Evolutionary conservation across 2,113 vertebrate genomes (phyloP).

Genomic region (Crypturellus undulatus): DNA sequence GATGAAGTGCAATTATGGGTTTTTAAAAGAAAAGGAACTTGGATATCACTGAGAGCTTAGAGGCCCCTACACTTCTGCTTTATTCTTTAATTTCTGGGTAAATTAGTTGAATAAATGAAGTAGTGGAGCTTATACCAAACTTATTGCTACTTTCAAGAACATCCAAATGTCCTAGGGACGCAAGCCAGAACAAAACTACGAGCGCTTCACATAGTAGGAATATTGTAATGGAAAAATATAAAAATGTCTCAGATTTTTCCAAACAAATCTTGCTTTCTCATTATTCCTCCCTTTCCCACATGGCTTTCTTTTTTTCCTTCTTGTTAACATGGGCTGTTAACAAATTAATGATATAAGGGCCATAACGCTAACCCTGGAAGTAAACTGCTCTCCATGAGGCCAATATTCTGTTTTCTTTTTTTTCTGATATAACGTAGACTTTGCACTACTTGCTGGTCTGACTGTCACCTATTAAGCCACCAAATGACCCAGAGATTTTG

Average conservation of each 20-base stretch:
- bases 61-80: background rate
- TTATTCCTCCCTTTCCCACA: background rate
- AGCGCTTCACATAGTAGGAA: background rate
- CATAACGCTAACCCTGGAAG: background rate
- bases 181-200: background rate
- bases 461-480: background rate
- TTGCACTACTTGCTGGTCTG: background rate
- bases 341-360: background rate
- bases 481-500: background rate
- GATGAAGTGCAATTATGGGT: fast-evolving
- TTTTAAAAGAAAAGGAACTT: background rate
- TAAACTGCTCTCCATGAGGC: background rate
- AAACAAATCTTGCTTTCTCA: fast-evolving
- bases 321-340: background rate
- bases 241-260: background rate
- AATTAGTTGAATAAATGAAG: background rate
- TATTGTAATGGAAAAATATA: background rate
- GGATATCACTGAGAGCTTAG: fast-evolving
- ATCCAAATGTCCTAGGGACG: background rate
- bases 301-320: background rate
- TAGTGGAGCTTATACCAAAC: background rate
- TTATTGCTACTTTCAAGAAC: background rate
- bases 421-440: background rate
- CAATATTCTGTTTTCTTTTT: background rate
- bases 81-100: background rate